Conservation (phyloP, 2,113 vertebrate species). For the Chroicocephalus ridibundus region DNA sequence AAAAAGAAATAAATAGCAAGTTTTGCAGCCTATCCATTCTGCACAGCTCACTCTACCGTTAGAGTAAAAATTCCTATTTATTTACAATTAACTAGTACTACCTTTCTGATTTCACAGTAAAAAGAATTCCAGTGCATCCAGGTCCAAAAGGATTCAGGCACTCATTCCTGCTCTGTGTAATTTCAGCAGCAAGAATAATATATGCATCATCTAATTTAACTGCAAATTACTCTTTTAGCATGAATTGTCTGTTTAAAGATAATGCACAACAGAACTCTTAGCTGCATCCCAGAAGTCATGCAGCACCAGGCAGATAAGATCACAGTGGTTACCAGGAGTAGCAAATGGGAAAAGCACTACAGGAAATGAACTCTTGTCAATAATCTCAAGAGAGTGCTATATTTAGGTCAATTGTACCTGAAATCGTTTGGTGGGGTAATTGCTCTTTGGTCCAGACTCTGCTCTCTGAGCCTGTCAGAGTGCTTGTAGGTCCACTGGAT, state of each 20-base stretch:
- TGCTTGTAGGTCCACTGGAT: conserved; percentile 65
- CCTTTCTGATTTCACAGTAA: not conserved
- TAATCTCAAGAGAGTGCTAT: conserved; percentile 50
- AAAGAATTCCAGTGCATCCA: not conserved
- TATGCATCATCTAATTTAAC: conserved; percentile 68
- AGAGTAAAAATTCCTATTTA: not conserved
- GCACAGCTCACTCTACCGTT: not conserved
- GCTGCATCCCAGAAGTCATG: conserved; percentile 71
- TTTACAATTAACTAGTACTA: not conserved
- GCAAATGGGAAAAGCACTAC: conserved; percentile 47
- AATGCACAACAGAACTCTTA: conserved; percentile 57
- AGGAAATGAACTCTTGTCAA: conserved; percentile 57
- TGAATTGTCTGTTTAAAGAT: conserved; percentile 68
- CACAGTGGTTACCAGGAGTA: conserved; percentile 44
- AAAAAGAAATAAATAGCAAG: not conserved
- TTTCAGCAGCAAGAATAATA: not conserved
- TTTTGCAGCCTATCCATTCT: not conserved
- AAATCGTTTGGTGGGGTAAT: conserved; percentile 75
- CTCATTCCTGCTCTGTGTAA: not conserved
- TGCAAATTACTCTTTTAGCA: conserved; percentile 69
- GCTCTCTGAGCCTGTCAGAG: conserved; percentile 69
- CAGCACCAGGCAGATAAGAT: conserved; percentile 63
- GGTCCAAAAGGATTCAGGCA: not conserved
- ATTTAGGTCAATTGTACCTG: conserved; percentile 82
- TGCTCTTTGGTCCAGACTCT: conserved; percentile 79